Evolutionary conservation across 53 echinoderm and acorn worm species (phyloP).

Genomic region (Zoroaster sp.): DNA sequence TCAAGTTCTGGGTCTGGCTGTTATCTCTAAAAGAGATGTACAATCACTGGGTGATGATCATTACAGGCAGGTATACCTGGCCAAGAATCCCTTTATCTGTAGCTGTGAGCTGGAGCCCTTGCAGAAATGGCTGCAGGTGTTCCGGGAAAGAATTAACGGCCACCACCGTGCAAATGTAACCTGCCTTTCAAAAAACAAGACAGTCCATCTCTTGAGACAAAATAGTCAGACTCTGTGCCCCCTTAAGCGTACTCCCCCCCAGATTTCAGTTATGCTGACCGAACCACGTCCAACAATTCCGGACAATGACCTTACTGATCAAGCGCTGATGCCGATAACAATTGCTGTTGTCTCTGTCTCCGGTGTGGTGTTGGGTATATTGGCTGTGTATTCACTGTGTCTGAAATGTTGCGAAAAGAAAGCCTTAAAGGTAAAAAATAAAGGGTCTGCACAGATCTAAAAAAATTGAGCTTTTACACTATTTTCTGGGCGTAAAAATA

Average conservation of each 20-base stretch:
- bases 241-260: not conserved
- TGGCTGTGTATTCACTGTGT: not conserved
- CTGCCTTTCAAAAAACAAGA: not conserved
- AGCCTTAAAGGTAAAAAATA: too few relatives aligned
- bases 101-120: conserved; percentile 11
- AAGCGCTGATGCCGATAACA: not conserved
- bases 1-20: not conserved
- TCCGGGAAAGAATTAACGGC: not conserved
- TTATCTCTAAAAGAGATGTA: not conserved
- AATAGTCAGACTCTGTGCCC: too few relatives aligned
- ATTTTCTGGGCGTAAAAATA: too few relatives aligned
- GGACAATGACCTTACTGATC: not conserved
- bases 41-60: too few relatives aligned
- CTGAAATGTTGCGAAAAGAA: too few relatives aligned
- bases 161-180: conserved; percentile 2
- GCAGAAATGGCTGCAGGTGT: conserved; percentile 3
- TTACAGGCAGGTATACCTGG: not conserved
- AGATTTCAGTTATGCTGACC: not conserved
- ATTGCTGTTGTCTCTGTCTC: not conserved
- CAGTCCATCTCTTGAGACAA: too few relatives aligned
- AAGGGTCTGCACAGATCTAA: not conserved
- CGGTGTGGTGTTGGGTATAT: not conserved
- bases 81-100: conserved; percentile 41
- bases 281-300: not conserved
- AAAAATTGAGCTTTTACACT: too few relatives aligned